Evolutionary conservation across 2,888 invertebrate genomes (phyloP), one percentile per base, ranked within the genome.

Genomic region (Dioctria linearis): DNA sequence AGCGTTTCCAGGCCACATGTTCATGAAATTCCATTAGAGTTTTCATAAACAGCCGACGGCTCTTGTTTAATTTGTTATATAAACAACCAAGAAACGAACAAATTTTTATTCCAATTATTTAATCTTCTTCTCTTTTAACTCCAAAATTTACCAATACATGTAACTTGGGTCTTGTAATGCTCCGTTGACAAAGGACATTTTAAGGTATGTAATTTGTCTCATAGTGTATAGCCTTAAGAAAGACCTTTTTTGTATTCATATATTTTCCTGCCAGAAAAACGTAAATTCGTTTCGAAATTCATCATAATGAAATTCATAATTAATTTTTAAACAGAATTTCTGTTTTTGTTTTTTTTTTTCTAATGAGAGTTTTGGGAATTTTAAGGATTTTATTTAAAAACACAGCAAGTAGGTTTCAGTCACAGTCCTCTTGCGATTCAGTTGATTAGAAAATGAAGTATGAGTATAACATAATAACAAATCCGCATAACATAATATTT

Each of bases 11-110:
- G 81, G 75, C 76, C 78, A 81, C 75, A 81, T 81, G 80, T 75
- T 80, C 80, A 79, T 79, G 80, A 81, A 81, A 81, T 81, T 81
- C 81, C 80, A 81, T 81, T 81, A 81, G 79, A 81, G 79, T 81
- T 81, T 80, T 76, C 69, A 81, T 80, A 81, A 81, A 81, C 61
- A 81, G 79, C 81, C 80, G 11, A 25, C 25, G 81, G 81, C 71
- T 43, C 43, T 80, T 76, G 79, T 81, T 81, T 81, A 81, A 81
- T 81, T 81, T 81, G 75, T 80, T 76, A 80, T 69, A 79, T 67
- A 81, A 81, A 81, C 75, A 81, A 66, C 37, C 66, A 79, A 65
- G 73, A 78, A 73, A 73, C 71, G 51, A 71, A 59, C 66, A 75
- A 76, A 73, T 81, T 81, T 67, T 79, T 73, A 81, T 81, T 81